Evolutionary conservation across 2,797 vertebrate genomes (phyloP).

Genomic region (Cuniculus paca): DNA sequence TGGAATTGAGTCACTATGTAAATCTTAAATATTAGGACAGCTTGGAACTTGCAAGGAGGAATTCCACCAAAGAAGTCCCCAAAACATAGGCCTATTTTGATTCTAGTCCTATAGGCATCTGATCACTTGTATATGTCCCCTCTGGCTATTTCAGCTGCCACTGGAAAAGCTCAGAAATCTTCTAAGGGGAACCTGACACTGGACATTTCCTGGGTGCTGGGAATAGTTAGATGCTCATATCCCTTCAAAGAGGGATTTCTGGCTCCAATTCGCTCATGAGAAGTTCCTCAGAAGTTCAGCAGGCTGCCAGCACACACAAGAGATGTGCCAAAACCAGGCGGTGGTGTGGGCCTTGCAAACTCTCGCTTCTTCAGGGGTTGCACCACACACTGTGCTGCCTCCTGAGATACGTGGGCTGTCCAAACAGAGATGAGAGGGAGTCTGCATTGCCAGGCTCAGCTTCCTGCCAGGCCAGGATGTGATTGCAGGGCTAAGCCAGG

Average conservation of each 20-base stretch:
- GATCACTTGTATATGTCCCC: neutral
- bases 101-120: neutral
- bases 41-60: neutral
- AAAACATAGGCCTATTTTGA: neutral
- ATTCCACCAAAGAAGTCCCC: neutral
- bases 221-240: neutral
- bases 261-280: neutral
- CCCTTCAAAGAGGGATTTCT: neutral
- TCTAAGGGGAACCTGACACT: neutral
- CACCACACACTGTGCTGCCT: neutral
- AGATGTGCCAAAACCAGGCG: neutral
- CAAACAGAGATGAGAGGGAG: constrained; percentile 28
- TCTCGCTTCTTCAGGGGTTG: neutral
- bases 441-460: constrained; percentile 61
- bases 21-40: neutral
- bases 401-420: neutral
- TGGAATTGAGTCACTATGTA: neutral
- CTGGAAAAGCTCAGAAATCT: neutral
- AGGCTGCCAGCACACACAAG: neutral
- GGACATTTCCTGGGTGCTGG: neutral
- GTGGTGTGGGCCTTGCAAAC: neutral
- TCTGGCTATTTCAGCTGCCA: neutral
- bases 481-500: constrained; percentile 52
- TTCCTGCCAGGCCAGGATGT: constrained; percentile 65
- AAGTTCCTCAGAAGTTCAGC: neutral